Evolutionary conservation across 2,113 vertebrate species (phyloP), one percentile per base, ranked within the genome.

Genomic region (Callochromis pleurospilus): DNA sequence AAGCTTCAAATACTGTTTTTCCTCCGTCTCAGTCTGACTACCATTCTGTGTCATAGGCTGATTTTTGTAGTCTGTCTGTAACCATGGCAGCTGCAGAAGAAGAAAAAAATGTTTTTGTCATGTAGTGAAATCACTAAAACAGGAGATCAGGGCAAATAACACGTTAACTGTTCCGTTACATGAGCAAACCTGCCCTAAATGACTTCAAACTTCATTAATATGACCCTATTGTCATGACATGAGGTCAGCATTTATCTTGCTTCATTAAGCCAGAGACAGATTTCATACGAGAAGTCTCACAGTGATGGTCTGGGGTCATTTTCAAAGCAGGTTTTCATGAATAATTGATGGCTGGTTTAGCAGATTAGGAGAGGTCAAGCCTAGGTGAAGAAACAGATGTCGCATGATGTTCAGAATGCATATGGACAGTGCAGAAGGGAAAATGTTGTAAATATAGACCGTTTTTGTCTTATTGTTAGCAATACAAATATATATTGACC

Each of bases 51-150:
- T 87, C 80, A 79, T 70, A 42, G 51, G 24, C 68, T 60, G 58
- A 54, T 70, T 83, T 85, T 80, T 55, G 24, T 54, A 17, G 33
- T 80, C 38, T 84, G 90, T 87, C 92, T 92, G 93, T 94, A 93
- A 94, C 94, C 93, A 94, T 94, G 91, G 90, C 89, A 94, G 89
- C 88, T 83, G 84, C 55, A 88, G 24, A 51, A 83, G 73, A 85
- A 62, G 40, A 47, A 81, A 15, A 70, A 14, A 26, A 10, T 84
- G 55, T 88, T 89, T 91, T 90, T 86, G 60, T 73, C 54, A 87
- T 79, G 62, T 85, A 31, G 26, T 87, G 65, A 86, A 49, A 55
- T 82, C 47, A 21, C 21, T 21, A 29, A n/a, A 49, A 29, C 3
- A 15, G 38, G 3, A 12, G 3, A 79, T 65, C 29, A 29, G 19